Conservation (phyloP, 2,888 invertebrate species). For the Campaea margaritaria region DNA sequence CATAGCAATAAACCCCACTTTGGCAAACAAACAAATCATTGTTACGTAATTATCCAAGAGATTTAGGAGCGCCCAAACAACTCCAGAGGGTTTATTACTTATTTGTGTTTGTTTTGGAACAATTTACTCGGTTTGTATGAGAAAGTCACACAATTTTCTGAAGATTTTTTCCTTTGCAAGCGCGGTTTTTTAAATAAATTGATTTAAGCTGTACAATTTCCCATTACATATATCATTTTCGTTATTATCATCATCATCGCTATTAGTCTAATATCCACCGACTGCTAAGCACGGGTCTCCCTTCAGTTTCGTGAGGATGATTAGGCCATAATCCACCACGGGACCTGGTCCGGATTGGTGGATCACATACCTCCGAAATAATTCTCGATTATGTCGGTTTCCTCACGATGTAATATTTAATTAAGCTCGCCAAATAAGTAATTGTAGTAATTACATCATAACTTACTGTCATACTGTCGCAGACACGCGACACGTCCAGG, state of each 20-base stretch:
- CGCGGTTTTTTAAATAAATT: not conserved
- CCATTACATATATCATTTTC: too few relatives aligned
- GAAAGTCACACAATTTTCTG: not conserved
- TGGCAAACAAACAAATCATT: constrained; percentile 31
- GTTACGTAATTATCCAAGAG: constrained; percentile 18
- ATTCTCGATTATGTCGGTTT: too few relatives aligned
- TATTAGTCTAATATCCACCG: too few relatives aligned
- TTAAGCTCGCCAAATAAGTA: too few relatives aligned
- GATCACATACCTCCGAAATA: too few relatives aligned
- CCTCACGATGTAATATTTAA: too few relatives aligned
- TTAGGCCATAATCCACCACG: too few relatives aligned
- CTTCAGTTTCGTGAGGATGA: too few relatives aligned
- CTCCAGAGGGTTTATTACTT: constrained; percentile 15
- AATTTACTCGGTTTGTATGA: not conserved
- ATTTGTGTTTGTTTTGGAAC: constrained; percentile 21
- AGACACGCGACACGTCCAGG: not conserved
- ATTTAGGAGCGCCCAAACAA: constrained; percentile 20
- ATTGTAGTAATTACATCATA: not conserved
- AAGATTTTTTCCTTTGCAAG: not conserved
- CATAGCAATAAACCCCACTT: constrained; percentile 15
- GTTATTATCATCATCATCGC: too few relatives aligned
- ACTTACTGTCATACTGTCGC: not conserved
- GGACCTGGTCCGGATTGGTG: too few relatives aligned
- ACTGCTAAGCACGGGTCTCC: too few relatives aligned
- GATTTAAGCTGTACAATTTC: too few relatives aligned